These are phyloP conservation scores for Drosophila diplacantha DNA, from an alignment of 2,888 invertebrate species.

Conservation along the genomic window DNA sequence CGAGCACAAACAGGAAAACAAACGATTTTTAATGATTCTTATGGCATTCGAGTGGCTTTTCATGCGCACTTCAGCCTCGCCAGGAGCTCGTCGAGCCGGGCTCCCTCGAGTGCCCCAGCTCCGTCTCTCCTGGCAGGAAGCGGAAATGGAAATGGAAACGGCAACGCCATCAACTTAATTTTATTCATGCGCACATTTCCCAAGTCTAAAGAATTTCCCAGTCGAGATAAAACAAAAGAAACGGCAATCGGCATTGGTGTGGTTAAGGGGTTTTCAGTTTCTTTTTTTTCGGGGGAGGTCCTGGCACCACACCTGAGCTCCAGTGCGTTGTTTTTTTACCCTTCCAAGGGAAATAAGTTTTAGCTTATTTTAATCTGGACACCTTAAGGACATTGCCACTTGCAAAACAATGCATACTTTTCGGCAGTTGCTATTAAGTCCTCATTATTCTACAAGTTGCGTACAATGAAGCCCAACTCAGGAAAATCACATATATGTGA, in stretches of 20 bases:
- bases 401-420: neutral
- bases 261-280: conserved; percentile 3
- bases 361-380: neutral
- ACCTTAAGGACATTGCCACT: neutral
- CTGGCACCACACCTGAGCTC: conserved; percentile 8
- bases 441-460: neutral
- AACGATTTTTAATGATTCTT: conserved; percentile 72
- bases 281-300: neutral
- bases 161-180: conserved; percentile 66
- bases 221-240: conserved; percentile 66
- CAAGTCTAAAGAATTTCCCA: conserved; percentile 45
- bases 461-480: neutral
- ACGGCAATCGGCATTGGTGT: conserved; percentile 11
- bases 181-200: conserved; percentile 64
- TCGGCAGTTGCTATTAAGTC: neutral
- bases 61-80: conserved; percentile 63
- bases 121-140: conserved; percentile 46
- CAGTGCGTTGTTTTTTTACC: neutral
- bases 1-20: conserved; percentile 51
- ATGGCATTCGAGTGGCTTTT: conserved; percentile 65
- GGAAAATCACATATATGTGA: no score
- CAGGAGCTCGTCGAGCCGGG: conserved; percentile 5
- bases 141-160: conserved; percentile 65
- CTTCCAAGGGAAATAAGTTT: neutral
- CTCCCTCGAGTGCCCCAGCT: conserved; percentile 30